phyloP scores from a whole-genome alignment of 1,140 invertebrate genomes.

The Drosophila mauritiana region DNA sequence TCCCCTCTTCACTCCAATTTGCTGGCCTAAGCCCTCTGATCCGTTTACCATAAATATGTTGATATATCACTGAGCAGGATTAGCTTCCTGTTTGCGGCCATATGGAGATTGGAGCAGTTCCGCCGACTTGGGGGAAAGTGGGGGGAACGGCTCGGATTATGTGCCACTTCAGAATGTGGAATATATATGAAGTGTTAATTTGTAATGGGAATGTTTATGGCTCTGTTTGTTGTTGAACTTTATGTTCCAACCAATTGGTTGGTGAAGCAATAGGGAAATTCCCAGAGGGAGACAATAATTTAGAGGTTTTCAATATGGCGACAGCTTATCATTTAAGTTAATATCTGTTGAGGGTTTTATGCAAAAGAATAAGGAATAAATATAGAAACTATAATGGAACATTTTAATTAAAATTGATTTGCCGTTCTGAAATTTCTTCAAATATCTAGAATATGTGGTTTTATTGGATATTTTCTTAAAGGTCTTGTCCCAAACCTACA shows the following conservation, averaged over 20 bases:
- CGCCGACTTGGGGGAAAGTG: background rate
- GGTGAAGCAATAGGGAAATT: background rate
- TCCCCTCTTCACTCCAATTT: constrained; percentile 12
- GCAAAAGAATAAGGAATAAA: background rate
- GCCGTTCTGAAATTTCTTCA: background rate
- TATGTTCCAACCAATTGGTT: constrained; percentile 61
- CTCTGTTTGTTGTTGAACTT: constrained; percentile 59
- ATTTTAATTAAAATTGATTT: too few relatives aligned
- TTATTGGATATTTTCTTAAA: background rate
- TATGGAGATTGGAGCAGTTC: constrained; percentile 58
- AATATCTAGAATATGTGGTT: background rate
- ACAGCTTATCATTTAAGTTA: constrained; percentile 15
- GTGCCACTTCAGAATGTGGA: constrained; percentile 51
- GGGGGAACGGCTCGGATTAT: constrained; percentile 23
- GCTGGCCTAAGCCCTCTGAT: constrained; percentile 65
- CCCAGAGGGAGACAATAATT: background rate
- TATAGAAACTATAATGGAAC: too few relatives aligned
- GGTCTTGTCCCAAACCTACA: constrained; percentile 2
- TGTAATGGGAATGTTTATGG: constrained; percentile 71
- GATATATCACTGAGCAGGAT: constrained; percentile 82
- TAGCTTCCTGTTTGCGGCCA: constrained; percentile 78
- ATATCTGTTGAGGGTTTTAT: background rate
- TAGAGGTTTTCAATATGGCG: constrained; percentile 3
- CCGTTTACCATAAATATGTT: constrained; percentile 83
- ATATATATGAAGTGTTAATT: constrained; percentile 80